Evolutionary conservation across 2,797 vertebrate species (phyloP), one percentile per base, ranked within the genome.

Genomic region (Agapornis canus): DNA sequence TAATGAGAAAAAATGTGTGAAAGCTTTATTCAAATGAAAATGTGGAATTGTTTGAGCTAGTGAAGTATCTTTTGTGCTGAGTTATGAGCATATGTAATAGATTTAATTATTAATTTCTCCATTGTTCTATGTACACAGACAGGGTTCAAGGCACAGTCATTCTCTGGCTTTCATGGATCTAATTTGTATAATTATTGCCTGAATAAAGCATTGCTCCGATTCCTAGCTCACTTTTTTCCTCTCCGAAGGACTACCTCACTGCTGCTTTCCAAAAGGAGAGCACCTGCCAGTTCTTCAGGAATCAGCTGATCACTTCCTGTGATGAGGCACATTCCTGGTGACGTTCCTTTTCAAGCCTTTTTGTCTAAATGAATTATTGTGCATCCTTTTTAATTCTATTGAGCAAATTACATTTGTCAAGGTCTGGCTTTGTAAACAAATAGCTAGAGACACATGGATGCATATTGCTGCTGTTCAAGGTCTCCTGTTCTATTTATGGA

Each of bases 111-210:
- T 99, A 99, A 98, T 98, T 98, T 98, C 92, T 95, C 93, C 93
- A 98, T 98, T 98, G 98, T 98, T 98, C 98, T 98, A 81, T 94
- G 96, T 96, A 98, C 97, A 98, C 97, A 98, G 98, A 96, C 97
- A 97, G 95, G 96, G 98, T 98, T 99, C 98, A 99, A 99, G 99
- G 98, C 98, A 98, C 97, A 98, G 98, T 98, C 98, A 98, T 98
- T 98, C 98, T 97, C 97, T 97, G 98, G 98, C 98, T 99, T 99
- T 99, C 99, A 98, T 97, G 98, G 98, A 99, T 99, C 98, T 99
- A 99, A 99, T 99, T 99, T 99, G 99, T 99, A 98, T 98, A 99
- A 99, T 99, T 99, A 99, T 99, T 97, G 98, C 97, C 97, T 98
- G 98, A 98, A 99, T 98, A 98, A 98, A 97, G 98, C 98, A 96